phyloP scores from a whole-genome alignment of 2,888 invertebrate genomes.

The Orthosia gothica region DNA sequence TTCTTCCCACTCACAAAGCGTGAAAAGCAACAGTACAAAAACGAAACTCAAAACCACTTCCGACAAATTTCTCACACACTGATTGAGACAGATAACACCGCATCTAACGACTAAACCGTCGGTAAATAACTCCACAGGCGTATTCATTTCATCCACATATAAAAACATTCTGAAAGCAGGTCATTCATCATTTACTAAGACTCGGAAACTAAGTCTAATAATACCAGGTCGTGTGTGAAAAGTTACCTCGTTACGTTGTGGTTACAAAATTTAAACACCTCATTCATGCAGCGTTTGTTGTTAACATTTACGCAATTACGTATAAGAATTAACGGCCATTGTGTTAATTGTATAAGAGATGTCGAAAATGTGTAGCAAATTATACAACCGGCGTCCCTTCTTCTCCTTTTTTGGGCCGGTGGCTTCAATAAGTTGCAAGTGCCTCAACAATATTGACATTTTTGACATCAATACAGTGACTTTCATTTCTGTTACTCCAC shows the following conservation, averaged over 20 bases:
- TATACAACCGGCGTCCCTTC: constrained; percentile 63
- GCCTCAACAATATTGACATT: constrained; percentile 47
- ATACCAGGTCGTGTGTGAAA: constrained; percentile 77
- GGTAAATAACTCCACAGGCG: constrained; percentile 38
- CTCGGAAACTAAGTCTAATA: constrained; percentile 75
- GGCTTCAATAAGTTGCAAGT: constrained; percentile 19
- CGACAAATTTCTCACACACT: constrained; percentile 58
- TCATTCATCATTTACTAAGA: constrained; percentile 65
- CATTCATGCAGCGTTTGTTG: constrained; percentile 79
- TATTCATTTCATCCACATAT: constrained; percentile 51
- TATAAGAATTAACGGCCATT: constrained; percentile 80
- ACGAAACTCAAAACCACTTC: constrained; percentile 60
- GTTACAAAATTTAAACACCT: constrained; percentile 82
- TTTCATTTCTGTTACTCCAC: constrained; percentile 57
- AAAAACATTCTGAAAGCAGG: constrained; percentile 53
- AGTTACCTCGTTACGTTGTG: constrained; percentile 71
- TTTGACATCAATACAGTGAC: constrained; percentile 47
- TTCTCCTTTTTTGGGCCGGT: constrained; percentile 52
- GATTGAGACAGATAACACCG: constrained; percentile 55
- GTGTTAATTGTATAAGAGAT: constrained; percentile 81
- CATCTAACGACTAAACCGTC: constrained; percentile 34
- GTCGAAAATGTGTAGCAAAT: constrained; percentile 71
- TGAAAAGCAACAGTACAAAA: constrained; percentile 55
- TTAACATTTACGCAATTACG: constrained; percentile 81
- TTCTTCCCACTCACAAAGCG: constrained; percentile 13